Percentiles rank a stretch among this genome's conserved stretches.
Conservation (phyloP, 2,888 invertebrate species). For the Cylloceria caligata region DNA sequence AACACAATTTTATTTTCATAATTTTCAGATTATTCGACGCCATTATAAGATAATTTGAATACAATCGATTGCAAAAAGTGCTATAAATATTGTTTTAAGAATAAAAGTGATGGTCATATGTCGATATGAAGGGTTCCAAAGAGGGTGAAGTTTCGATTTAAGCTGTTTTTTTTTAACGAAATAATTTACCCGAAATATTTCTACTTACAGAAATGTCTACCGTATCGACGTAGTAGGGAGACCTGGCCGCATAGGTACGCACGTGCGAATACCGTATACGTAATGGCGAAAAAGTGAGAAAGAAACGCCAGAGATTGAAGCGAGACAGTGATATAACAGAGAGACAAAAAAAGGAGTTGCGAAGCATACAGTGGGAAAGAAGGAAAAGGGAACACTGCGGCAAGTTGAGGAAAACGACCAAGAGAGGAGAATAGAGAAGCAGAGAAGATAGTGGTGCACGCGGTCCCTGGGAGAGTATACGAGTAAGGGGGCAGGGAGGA, state of each 20-base stretch:
- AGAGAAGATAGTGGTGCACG: constrained; percentile 46
- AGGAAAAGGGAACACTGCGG: constrained; percentile 10
- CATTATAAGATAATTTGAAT: too few relatives aligned
- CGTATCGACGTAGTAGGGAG: constrained; percentile 45
- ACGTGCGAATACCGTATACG: constrained; percentile 53
- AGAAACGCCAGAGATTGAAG: background rate
- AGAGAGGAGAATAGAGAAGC: constrained; percentile 59
- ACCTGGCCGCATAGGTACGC: constrained; percentile 40
- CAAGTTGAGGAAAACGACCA: constrained; percentile 7
- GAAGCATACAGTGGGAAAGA: constrained; percentile 6
- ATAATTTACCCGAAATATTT: constrained; percentile 52
- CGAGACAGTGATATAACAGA: background rate
- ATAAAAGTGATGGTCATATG: too few relatives aligned
- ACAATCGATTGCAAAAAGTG: too few relatives aligned
- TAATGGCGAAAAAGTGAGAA: constrained; percentile 20
- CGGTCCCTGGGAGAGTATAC: constrained; percentile 65
- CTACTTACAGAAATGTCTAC: constrained; percentile 36
- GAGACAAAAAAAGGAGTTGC: constrained; percentile 49
- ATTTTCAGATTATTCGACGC: too few relatives aligned
- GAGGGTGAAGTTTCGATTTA: too few relatives aligned
- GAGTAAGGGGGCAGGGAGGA: constrained; percentile 61
- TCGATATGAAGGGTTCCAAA: too few relatives aligned
- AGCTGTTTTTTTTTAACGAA: too few relatives aligned
- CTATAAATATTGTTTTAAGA: too few relatives aligned
- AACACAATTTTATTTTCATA: too few relatives aligned